Evolutionary conservation across 2,888 invertebrate genomes (phyloP).

Genomic region (Dryobota labecula): DNA sequence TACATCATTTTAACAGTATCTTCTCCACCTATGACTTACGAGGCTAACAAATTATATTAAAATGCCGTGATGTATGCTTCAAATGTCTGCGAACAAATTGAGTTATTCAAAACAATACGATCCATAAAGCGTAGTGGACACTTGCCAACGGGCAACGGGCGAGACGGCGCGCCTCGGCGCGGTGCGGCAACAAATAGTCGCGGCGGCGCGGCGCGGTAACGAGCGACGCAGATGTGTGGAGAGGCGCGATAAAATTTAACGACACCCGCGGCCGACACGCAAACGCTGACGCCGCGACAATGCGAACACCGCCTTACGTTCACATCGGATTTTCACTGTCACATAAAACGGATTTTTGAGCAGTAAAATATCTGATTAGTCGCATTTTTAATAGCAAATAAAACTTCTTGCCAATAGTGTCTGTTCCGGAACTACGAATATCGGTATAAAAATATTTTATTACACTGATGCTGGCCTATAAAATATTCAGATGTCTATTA

Average conservation of each 20-base stretch:
- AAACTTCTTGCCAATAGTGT: constrained; percentile 47
- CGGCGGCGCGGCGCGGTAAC: constrained; percentile 63
- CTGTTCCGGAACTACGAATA: constrained; percentile 20
- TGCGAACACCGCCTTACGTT: constrained; percentile 23
- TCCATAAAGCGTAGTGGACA: constrained; percentile 56
- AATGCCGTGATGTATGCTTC: constrained; percentile 6
- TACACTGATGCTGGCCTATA: constrained; percentile 13
- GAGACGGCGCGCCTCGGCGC: constrained; percentile 36
- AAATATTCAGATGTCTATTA: constrained; percentile 30
- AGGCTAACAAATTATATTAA: not conserved
- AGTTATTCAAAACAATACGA: constrained; percentile 67
- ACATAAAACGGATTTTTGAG: constrained; percentile 53
- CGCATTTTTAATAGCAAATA: constrained; percentile 49
- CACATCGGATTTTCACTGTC: constrained; percentile 46
- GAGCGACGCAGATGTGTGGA: constrained; percentile 76
- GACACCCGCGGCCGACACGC: constrained; percentile 66
- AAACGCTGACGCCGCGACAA: constrained; percentile 52
- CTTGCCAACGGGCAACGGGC: constrained; percentile 42
- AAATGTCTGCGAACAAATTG: constrained; percentile 34
- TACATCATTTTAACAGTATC: too few relatives aligned
- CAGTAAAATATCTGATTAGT: constrained; percentile 61
- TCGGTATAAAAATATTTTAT: constrained; percentile 39
- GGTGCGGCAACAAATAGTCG: constrained; percentile 54
- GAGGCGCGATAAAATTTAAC: constrained; percentile 76
- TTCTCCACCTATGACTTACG: not conserved